Percentiles rank a stretch among this genome's conserved stretches.
Evolutionary conservation across 2,888 invertebrate species (phyloP).

Genomic region (Dryomyza anilis): DNA sequence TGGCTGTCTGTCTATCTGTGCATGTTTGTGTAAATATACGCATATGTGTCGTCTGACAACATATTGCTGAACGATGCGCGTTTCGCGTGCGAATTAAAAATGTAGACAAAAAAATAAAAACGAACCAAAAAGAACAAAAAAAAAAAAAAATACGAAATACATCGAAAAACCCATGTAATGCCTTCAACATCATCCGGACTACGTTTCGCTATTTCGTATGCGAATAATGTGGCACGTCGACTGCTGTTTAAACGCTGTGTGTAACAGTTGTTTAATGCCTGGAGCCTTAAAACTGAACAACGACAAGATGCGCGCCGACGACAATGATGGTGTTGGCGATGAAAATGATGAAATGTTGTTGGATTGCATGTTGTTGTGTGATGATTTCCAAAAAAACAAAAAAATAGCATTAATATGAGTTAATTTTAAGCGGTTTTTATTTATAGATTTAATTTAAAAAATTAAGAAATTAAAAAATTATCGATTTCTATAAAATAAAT

Average conservation of each 20-base stretch:
- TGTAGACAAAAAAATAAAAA: too few relatives aligned
- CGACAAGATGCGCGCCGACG: not conserved
- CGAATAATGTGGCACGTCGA: too few relatives aligned
- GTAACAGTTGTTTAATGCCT: constrained; percentile 5
- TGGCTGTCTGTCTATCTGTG: not conserved
- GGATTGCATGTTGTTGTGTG: not conserved
- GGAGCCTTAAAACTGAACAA: constrained; percentile 7
- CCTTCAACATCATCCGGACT: too few relatives aligned
- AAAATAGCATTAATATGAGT: too few relatives aligned
- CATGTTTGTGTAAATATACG: not conserved
- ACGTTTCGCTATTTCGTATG: too few relatives aligned
- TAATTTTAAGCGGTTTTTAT: not conserved
- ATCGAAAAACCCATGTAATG: too few relatives aligned
- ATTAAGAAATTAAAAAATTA: not conserved
- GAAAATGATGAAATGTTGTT: not conserved
- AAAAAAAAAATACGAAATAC: too few relatives aligned
- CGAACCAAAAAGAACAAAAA: too few relatives aligned
- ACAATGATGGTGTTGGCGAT: not conserved
- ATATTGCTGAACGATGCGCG: not conserved
- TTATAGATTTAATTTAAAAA: not conserved
- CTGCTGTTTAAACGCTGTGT: too few relatives aligned
- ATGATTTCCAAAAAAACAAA: too few relatives aligned
- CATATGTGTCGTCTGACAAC: not conserved
- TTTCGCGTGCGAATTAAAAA: constrained; percentile 8
- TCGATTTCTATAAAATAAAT: not conserved